A percentile compares a stretch with the other conserved stretches of the same genome.
These are phyloP conservation scores for Agapornis roseicollis DNA, from an alignment of 2,113 vertebrate species.

Conservation along the genomic window DNA sequence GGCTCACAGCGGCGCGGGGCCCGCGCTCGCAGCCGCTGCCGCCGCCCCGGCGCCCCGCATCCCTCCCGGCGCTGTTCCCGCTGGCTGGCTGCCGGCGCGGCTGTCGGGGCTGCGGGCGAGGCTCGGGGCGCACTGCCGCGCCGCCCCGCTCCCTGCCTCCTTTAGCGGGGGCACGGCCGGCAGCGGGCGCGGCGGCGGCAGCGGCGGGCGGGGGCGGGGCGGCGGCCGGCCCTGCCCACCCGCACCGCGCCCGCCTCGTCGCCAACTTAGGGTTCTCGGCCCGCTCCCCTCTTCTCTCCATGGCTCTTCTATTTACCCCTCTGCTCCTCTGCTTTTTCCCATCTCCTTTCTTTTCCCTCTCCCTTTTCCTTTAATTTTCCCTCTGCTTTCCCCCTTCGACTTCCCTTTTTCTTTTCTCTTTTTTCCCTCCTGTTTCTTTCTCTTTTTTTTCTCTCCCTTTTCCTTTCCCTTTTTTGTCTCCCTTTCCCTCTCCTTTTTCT, in stretches of 20 bases:
- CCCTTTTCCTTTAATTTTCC: neutral
- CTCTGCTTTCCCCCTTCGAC: neutral
- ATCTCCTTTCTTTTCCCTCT: no score
- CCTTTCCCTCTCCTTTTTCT: no score
- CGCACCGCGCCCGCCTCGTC: neutral
- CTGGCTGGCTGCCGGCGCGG: neutral
- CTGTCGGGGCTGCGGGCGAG: neutral
- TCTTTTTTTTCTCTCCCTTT: no score
- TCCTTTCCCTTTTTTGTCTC: rapidly evolving
- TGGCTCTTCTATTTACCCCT: neutral
- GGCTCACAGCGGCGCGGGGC: neutral
- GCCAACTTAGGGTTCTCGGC: neutral
- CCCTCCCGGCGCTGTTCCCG: neutral
- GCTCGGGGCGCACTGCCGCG: neutral
- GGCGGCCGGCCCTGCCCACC: neutral
- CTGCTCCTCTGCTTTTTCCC: neutral
- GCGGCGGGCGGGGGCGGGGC: neutral
- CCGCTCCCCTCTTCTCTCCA: neutral
- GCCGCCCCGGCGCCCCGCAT: neutral
- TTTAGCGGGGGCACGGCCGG: neutral
- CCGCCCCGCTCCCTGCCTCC: neutral
- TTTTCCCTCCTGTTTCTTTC: no score
- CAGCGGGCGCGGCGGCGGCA: neutral
- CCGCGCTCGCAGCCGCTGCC: neutral
- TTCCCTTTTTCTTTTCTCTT: neutral